Evolutionary conservation across 2,113 vertebrate genomes (phyloP).

Genomic region (Meleagris gallopavo): DNA sequence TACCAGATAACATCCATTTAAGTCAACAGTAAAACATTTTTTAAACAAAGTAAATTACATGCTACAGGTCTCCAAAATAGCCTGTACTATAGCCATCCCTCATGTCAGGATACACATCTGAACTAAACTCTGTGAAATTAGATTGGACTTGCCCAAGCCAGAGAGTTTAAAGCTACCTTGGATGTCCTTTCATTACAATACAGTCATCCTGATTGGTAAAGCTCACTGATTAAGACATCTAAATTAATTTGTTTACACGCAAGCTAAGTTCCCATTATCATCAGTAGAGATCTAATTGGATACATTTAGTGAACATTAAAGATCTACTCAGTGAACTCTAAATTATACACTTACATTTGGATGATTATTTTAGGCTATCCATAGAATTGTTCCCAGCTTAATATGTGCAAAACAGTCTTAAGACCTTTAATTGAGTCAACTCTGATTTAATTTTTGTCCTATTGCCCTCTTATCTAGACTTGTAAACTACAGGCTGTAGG

Average conservation of each 20-base stretch:
- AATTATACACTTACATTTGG: neutral
- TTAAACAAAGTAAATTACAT: neutral
- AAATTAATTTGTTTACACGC: conserved; percentile 22
- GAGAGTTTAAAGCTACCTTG: conserved; percentile 17
- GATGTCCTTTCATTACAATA: conserved; percentile 10
- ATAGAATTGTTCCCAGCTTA: neutral
- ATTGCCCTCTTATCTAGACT: neutral
- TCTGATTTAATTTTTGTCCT: neutral
- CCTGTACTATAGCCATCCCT: neutral
- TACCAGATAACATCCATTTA: conserved; percentile 7
- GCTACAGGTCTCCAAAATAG: neutral
- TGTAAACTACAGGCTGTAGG: neutral
- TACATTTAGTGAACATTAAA: conserved; percentile 17
- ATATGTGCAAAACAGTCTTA: neutral
- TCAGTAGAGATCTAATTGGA: neutral
- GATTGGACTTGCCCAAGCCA: neutral
- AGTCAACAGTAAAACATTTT: neutral
- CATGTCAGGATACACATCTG: neutral
- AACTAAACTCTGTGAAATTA: conserved; percentile 40
- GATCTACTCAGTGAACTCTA: neutral
- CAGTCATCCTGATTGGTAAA: neutral
- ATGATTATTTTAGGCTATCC: neutral
- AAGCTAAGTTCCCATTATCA: neutral
- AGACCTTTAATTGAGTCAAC: neutral
- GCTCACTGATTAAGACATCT: conserved; percentile 23